These are phyloP conservation scores for Lucilia sericata DNA, from an alignment of 1,140 invertebrate genomes.

Conservation along the genomic window DNA sequence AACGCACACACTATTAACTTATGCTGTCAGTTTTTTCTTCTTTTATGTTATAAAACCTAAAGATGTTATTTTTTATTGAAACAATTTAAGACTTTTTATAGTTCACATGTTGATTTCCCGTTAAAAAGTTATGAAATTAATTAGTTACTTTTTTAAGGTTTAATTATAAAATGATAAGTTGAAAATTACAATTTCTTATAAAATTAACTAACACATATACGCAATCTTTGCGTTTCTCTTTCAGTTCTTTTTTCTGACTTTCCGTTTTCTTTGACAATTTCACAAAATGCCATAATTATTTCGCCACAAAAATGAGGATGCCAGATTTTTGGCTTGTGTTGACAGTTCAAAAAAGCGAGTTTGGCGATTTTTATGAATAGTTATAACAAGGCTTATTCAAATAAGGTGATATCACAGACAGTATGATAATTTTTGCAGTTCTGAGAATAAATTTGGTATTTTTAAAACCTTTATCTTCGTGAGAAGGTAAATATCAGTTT, in stretches of 20 bases:
- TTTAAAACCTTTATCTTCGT: too few relatives aligned
- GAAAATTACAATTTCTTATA: background rate
- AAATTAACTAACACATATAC: slow-evolving; percentile 22
- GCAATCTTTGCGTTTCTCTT: background rate
- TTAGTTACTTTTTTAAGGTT: background rate
- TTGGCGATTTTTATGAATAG: too few relatives aligned
- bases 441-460: too few relatives aligned
- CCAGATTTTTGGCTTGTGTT: too few relatives aligned
- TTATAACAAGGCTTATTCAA: too few relatives aligned
- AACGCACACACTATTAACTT: background rate
- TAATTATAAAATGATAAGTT: background rate
- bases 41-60: slow-evolving; percentile 6
- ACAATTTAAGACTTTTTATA: background rate
- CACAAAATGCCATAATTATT: slow-evolving; percentile 27
- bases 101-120: background rate
- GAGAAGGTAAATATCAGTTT: too few relatives aligned
- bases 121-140: background rate
- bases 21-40: background rate
- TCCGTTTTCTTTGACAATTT: slow-evolving; percentile 13
- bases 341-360: too few relatives aligned
- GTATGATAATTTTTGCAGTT: too few relatives aligned
- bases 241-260: background rate
- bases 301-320: background rate
- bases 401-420: too few relatives aligned
- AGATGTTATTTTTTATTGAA: background rate